These are phyloP conservation scores for Ptilonorhynchus violaceus DNA, from an alignment of 2,113 vertebrate species.

Conservation along the genomic window DNA sequence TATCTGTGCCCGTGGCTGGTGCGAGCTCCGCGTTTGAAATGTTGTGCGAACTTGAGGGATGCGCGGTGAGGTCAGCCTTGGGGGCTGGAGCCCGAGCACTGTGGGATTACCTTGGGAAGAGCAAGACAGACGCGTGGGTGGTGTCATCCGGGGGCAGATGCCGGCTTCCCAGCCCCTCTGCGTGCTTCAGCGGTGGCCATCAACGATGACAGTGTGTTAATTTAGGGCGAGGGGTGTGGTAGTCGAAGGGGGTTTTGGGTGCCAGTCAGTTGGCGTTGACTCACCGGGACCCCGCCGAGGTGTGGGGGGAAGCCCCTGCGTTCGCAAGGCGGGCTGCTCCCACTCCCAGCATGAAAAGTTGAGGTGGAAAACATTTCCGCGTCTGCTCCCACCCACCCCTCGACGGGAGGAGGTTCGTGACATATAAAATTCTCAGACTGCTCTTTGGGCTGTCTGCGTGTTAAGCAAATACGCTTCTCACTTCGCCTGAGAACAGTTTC, in stretches of 20 bases:
- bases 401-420: not conserved
- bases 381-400: not conserved
- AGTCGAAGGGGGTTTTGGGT: not conserved
- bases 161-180: not conserved
- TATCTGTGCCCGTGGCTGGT: not conserved
- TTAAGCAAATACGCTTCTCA: not conserved
- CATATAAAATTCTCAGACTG: not conserved
- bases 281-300: not conserved
- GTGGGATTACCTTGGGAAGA: not conserved
- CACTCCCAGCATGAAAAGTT: not conserved
- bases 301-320: not conserved
- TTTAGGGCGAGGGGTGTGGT: not conserved
- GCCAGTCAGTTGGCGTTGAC: rapidly evolving
- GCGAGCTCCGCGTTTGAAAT: not conserved
- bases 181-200: rapidly evolving
- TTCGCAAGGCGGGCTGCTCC: not conserved
- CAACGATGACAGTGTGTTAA: not conserved
- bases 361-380: not conserved
- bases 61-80: not conserved
- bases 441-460: not conserved
- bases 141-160: not conserved
- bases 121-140: not conserved
- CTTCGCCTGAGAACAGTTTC: not conserved
- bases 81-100: not conserved
- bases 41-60: not conserved